These are phyloP conservation scores for Clamator glandarius DNA, from an alignment of 2,797 vertebrate species.

Conservation along the genomic window DNA sequence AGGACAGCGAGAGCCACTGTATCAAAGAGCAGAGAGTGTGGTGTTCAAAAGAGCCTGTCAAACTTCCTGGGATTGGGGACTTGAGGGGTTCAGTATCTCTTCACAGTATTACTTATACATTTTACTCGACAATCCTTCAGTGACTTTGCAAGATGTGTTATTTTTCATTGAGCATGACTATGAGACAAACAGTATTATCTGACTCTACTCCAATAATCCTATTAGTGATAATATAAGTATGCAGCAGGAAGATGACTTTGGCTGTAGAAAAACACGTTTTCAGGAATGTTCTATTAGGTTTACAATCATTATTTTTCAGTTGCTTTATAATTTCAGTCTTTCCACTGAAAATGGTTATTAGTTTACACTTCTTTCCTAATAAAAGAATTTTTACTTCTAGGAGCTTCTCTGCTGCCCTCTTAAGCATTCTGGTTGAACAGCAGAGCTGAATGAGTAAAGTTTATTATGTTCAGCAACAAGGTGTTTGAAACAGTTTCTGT, in stretches of 20 bases:
- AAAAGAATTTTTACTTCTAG: not conserved
- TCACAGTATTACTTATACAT: not conserved
- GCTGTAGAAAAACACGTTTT: slow-evolving; percentile 24
- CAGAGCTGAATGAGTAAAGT: not conserved
- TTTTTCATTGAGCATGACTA: not conserved
- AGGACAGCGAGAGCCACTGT: not conserved
- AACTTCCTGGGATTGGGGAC: accelerated
- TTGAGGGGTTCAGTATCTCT: accelerated
- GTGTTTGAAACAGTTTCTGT: not conserved
- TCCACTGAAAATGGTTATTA: not conserved
- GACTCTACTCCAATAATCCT: slow-evolving; percentile 9
- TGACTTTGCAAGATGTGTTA: not conserved
- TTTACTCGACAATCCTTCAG: not conserved
- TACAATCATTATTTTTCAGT: not conserved
- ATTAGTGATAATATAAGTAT: not conserved
- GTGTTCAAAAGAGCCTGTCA: not conserved
- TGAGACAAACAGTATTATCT: not conserved
- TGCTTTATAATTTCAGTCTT: slow-evolving; percentile 13
- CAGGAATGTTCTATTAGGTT: slow-evolving; percentile 32
- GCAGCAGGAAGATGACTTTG: not conserved
- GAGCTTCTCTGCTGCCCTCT: slow-evolving; percentile 79
- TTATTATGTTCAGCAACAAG: not conserved
- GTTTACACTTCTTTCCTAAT: not conserved
- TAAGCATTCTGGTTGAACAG: slow-evolving; percentile 41
- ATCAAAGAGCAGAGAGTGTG: accelerated